Evolutionary conservation across 2,113 vertebrate genomes (phyloP), one percentile per base, ranked within the genome.

Genomic region (Mixornis gularis): DNA sequence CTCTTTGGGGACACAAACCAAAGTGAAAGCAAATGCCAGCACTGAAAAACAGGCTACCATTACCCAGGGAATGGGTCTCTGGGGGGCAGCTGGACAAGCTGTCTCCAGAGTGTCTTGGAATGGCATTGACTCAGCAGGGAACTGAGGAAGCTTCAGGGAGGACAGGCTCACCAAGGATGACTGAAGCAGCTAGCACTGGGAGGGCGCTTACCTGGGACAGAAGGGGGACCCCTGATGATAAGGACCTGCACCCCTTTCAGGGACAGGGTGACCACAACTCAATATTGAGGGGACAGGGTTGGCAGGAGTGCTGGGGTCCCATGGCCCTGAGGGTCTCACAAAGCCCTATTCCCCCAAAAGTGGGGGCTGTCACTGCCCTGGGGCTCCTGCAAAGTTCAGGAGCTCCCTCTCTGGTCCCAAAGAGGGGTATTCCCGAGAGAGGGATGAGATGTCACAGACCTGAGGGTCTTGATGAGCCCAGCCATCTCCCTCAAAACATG

Each of bases 1-100:
- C 79, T 99, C 98, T 0, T 97, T 96, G 25, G 97, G 63, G 29
- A 98, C 97, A 13, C 98, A 98, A 46, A 99, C 95, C 79, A 99
- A 88, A 3, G 96, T 95, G 7, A 99, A 98, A 43, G 97, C 98
- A 68, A 99, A 46, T 17, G 95, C 95, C 38, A 98, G 89, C 30
- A 98, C 94, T 0, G 95, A 98, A 43, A 99, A 78, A 98, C 98
- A 99, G 13, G 98, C 77, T 18, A 97, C 98, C 0, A 94, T 97
- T 69, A 83, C 92, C 27, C 90, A 1, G 84, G 53, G 90, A 99
- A 99, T 7, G 97, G 72, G 73, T 98, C 97, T 4, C 97, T 98
- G 0, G 95, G 66, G 0, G 93, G 68, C 58, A 99, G 96, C 12
- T 97, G 96, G 87, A 98, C 97, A 44, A 98, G 97, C 0, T 99